Evolutionary conservation across 2,797 vertebrate genomes (phyloP), one percentile per base, ranked within the genome.

Genomic region (Pachyuromys duprasi): DNA sequence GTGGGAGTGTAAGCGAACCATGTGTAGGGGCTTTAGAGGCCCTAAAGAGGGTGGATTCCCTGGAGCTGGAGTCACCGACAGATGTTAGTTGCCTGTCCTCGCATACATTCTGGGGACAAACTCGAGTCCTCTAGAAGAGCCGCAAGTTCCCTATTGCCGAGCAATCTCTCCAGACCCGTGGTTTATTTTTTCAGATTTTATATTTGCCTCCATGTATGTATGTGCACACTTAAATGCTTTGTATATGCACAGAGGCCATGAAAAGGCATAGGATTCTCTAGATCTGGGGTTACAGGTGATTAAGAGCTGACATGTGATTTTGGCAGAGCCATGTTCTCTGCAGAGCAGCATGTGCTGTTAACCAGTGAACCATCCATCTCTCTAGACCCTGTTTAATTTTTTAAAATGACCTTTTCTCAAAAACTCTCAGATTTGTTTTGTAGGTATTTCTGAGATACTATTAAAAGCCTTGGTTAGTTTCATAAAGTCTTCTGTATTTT

Each of bases 401-500:
- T 78, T 31, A 12, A 57, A 57, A 57, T 57, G 55, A 86, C 18
- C 12, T 81, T 81, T 81, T 62, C n/a, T 53, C 42, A 49, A 84
- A 42, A 84, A 49, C 17, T 18, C n/a, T 84, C 57, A 39, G 36
- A 55, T 15, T 89, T 86, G 22, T 24, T 24, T 88, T 60, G 3
- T 92, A 39, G 53, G 0, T 60, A 79, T 93, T 92, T 91, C 22
- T 74, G 53, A 83, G 11, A 75, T 22, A 63, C 5, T 80, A 60
- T 90, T 88, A 70, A 93, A 92, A 79, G 1, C 8, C 60, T 89
- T 26, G 31, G 70, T 69, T 69, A 33, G 31, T 86, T 86, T 69
- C 45, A 87, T 72, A 28, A 87, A 87, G 53, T 86, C 55, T 86
- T 62, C 22, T 26, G 36, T 26, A 84, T 78, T 96, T 90, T 97